These are phyloP conservation scores for Limnothrissa miodon DNA, from an alignment of 2,113 vertebrate species.

Conservation along the genomic window DNA sequence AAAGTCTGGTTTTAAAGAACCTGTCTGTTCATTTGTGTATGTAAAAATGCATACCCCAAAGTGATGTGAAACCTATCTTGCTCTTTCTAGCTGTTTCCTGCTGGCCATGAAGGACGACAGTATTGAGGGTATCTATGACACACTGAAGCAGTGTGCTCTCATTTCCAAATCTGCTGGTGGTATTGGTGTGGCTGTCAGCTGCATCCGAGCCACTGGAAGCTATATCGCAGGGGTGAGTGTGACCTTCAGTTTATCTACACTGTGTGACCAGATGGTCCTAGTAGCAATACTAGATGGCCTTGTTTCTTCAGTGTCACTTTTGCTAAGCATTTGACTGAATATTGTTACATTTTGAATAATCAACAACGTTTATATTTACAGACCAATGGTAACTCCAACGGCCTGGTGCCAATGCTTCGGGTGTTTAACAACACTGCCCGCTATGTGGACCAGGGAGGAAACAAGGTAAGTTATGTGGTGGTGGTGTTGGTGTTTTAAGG, in stretches of 20 bases:
- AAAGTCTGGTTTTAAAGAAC: too few relatives aligned
- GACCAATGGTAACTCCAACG: slow-evolving; percentile 94
- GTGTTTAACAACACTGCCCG: slow-evolving; percentile 98
- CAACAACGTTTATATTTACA: slow-evolving; percentile 55
- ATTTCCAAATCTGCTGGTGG: slow-evolving; percentile 97
- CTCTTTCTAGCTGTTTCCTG: slow-evolving; percentile 85
- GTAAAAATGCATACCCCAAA: too few relatives aligned
- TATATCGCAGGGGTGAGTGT: slow-evolving; percentile 92
- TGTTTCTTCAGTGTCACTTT: too few relatives aligned
- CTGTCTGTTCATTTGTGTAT: too few relatives aligned
- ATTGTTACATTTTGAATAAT: background rate
- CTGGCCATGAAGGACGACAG: slow-evolving; percentile 96
- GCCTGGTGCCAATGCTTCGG: slow-evolving; percentile 92
- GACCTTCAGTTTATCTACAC: background rate
- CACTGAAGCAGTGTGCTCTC: slow-evolving; percentile 92
- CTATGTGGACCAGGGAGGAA: slow-evolving; percentile 96
- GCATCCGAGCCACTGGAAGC: slow-evolving; percentile 92
- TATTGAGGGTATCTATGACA: slow-evolving; percentile 96
- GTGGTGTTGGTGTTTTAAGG: too few relatives aligned
- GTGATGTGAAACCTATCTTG: background rate
- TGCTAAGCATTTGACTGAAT: too few relatives aligned
- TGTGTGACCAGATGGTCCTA: background rate
- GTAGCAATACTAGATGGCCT: too few relatives aligned
- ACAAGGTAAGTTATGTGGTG: slow-evolving; percentile 90
- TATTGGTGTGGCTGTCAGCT: slow-evolving; percentile 92